Base-by-base conservation (phyloP, 2,888 invertebrate genomes). In the Atrina japonica region DNA sequence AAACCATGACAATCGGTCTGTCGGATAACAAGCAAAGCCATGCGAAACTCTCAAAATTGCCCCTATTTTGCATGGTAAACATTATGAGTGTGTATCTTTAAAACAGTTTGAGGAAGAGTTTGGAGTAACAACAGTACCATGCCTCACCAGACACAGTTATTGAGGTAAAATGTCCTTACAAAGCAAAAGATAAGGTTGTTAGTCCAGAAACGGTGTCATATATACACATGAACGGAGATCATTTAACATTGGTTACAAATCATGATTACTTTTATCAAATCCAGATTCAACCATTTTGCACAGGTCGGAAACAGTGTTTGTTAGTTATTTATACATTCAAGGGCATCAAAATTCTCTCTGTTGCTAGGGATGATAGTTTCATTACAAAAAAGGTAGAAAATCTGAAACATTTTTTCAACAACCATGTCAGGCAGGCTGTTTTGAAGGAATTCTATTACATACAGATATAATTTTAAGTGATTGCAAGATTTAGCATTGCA, bases 81-180 rank as follows among this genome's bases (percentile, higher is more conserved):
- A 65, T 21, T 78, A 75, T 68, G 75, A 77, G 49, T 6, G 3
- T 16, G 47, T n/a, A 16, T 72, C 74, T 9, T 30, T 68, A 1
- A 35, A 55, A 14, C 35, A 56, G 23, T 76, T 74, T 55, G 65
- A 71, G 23, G 21, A 58, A 58, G 9, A 18, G 14, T 18, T 7
- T 40, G 40, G 29, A 9, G 16, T 58, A 7, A 35, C n/a, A 25
- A 58, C 41, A 30, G 16, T 35, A 18, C 14, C 14, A 58, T 58
- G 40, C 18, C 35, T 23, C 9, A n/a, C 25, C 64, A 3, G 66
- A 66, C n/a, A 29, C 9, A 11, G 52, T 75, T 14, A 41, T 77
- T 25, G 76, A 78, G 47, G 50, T 78, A 0, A 78, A 76, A 53
- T 78, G 78, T 30, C 74, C 78, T 23, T 76, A 63, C 47, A 59